Evolutionary conservation across 2,113 vertebrate species (phyloP).

Genomic region (Circaetus gallicus): DNA sequence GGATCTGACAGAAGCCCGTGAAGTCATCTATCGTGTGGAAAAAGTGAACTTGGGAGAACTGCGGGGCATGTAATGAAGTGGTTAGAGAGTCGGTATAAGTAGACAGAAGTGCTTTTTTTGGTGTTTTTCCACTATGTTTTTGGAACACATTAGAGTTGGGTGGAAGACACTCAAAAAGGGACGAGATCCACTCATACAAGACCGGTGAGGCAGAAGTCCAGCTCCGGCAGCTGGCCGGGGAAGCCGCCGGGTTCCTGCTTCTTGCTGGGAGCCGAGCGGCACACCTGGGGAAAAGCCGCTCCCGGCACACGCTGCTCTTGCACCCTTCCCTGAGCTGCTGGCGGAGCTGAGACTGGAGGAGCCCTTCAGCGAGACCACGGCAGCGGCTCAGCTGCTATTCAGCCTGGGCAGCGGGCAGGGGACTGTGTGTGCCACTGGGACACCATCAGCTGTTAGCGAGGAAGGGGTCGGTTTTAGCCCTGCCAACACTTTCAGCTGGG

Average conservation of each 20-base stretch:
- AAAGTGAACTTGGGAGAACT: background rate
- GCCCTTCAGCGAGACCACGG: rapidly evolving
- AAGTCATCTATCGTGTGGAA: background rate
- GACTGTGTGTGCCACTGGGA: background rate
- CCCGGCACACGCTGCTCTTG: background rate
- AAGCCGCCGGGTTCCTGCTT: background rate
- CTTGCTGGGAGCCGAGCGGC: background rate
- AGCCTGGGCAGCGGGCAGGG: background rate
- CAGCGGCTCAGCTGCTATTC: background rate
- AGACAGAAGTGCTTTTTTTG: background rate
- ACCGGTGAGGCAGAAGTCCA: background rate
- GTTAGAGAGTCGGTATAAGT: background rate
- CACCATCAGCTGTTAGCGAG: background rate
- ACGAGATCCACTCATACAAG: background rate
- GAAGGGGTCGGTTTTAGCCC: background rate
- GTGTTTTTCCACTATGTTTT: background rate
- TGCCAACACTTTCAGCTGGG: background rate
- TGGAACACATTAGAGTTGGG: rapidly evolving
- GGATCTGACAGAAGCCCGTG: background rate
- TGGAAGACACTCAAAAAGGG: background rate
- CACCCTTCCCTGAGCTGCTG: background rate
- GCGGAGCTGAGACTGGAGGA: rapidly evolving
- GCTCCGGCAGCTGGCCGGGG: background rate
- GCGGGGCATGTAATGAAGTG: background rate
- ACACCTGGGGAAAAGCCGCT: background rate